A percentile compares a stretch with the other conserved stretches of the same genome.
Evolutionary conservation across 2,113 vertebrate species (phyloP).

Genomic region (Tragelaphus scriptus): DNA sequence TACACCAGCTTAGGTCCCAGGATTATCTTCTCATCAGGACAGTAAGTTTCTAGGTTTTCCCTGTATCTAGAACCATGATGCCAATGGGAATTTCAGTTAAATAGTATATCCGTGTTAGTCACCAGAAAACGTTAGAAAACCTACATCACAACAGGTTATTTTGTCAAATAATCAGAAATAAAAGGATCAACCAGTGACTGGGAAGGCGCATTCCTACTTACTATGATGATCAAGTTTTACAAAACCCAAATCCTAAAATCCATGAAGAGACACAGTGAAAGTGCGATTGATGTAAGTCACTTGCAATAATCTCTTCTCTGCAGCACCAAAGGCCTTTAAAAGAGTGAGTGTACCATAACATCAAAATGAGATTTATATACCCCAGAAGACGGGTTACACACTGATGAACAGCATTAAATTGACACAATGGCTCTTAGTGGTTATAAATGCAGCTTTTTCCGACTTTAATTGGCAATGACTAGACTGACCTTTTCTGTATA

Average conservation of each 20-base stretch:
- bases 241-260: slow-evolving; percentile 62
- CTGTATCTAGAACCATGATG: neutral
- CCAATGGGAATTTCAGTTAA: neutral
- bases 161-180: slow-evolving; percentile 35
- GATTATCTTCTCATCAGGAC: slow-evolving; percentile 8
- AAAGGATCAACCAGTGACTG: slow-evolving; percentile 3
- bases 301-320: slow-evolving; percentile 70
- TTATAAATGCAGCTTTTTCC: slow-evolving; percentile 74
- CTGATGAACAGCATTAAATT: slow-evolving; percentile 75
- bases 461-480: slow-evolving; percentile 80
- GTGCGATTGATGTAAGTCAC: slow-evolving; percentile 66
- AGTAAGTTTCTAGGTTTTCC: neutral
- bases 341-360: slow-evolving; percentile 55
- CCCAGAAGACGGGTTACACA: slow-evolving; percentile 63
- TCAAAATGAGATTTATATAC: slow-evolving; percentile 72
- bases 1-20: neutral
- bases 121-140: neutral
- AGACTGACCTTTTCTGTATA: slow-evolving; percentile 81
- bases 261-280: slow-evolving; percentile 47
- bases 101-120: neutral
- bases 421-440: slow-evolving; percentile 74
- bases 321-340: slow-evolving; percentile 69
- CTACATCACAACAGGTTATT: neutral
- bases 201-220: slow-evolving; percentile 44
- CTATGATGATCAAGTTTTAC: slow-evolving; percentile 44